Conservation (phyloP, 2,113 vertebrate species). For the Eclectus roratus region DNA sequence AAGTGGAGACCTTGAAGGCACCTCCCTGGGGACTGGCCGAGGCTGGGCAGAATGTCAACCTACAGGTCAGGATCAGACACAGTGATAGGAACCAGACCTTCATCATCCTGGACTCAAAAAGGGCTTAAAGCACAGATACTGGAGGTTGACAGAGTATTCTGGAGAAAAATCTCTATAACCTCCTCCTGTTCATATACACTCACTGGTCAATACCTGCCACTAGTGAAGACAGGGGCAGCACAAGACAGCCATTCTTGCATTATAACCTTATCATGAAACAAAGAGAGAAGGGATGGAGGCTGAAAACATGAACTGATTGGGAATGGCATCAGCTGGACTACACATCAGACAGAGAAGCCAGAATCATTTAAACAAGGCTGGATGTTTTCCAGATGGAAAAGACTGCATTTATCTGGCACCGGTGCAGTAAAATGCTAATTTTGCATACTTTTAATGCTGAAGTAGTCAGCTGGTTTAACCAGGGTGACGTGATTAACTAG, state of each 20-base stretch:
- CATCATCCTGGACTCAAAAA: not conserved
- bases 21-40: rapidly evolving
- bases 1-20: not conserved
- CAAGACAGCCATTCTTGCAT: not conserved
- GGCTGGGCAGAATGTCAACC: not conserved
- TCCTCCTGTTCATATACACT: not conserved
- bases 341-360: not conserved
- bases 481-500: conserved; percentile 25
- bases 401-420: not conserved
- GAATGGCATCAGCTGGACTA: not conserved
- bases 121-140: not conserved
- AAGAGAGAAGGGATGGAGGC: not conserved
- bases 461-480: not conserved
- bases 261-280: not conserved
- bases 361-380: not conserved
- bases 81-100: not conserved
- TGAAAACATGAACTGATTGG: not conserved
- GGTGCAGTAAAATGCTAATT: conserved; percentile 11
- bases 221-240: not conserved
- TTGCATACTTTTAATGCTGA: not conserved
- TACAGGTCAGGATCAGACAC: not conserved
- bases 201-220: not conserved
- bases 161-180: not conserved
- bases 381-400: not conserved
- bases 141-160: not conserved